Percentiles rank a stretch among this genome's conserved stretches.
These are phyloP conservation scores for Tetramorium simillimum DNA, from an alignment of 1,140 invertebrate genomes.

Conservation along the genomic window DNA sequence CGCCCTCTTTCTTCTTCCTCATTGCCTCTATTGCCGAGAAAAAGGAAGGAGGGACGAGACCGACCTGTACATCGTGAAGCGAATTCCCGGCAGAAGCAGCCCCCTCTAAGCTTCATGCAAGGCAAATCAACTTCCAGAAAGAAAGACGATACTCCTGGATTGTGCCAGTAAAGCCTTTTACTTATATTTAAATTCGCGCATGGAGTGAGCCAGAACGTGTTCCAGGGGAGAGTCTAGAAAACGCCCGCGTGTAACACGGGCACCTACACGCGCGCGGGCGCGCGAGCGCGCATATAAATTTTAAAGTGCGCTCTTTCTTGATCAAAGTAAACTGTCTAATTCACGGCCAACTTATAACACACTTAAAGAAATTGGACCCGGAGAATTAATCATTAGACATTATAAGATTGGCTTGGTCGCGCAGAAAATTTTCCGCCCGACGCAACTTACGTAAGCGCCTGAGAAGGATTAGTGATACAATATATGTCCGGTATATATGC, in stretches of 20 bases:
- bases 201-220: conserved; percentile 74
- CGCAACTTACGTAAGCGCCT: conserved; percentile 10
- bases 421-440: not conserved
- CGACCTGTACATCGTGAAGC: conserved; percentile 71
- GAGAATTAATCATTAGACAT: conserved; percentile 51
- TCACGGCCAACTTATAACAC: conserved; percentile 42
- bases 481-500: not conserved
- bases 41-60: conserved; percentile 51
- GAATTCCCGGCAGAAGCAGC: conserved; percentile 72
- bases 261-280: conserved; percentile 30
- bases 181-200: conserved; percentile 84
- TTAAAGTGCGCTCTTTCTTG: conserved; percentile 32
- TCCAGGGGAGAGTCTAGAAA: conserved; percentile 38
- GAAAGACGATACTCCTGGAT: conserved; percentile 78
- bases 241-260: not conserved
- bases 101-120: conserved; percentile 83
- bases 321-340: conserved; percentile 43
- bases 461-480: conserved; percentile 11
- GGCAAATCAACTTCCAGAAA: conserved; percentile 83
- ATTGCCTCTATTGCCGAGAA: conserved; percentile 30
- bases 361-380: conserved; percentile 41
- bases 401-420: conserved; percentile 38
- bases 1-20: conserved; percentile 42
- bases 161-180: conserved; percentile 80
- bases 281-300: conserved; percentile 38